phyloP scores from a whole-genome alignment of 2,888 invertebrate genomes.

The Nomada hirtipes region DNA sequence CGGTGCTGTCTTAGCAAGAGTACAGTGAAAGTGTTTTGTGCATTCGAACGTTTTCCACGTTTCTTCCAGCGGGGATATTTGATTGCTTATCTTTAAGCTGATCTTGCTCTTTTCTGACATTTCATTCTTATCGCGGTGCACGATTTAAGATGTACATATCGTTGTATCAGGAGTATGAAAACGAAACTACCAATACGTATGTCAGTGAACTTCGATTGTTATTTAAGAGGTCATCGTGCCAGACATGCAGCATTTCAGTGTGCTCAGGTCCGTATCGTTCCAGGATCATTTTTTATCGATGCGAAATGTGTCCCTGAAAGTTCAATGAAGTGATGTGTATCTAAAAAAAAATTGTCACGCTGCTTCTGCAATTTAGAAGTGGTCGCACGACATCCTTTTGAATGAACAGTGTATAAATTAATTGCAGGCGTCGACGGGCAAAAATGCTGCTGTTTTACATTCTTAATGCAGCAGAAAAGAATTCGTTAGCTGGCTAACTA shows the following conservation, averaged over 20 bases:
- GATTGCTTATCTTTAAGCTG: background rate
- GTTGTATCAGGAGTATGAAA: conserved; percentile 80
- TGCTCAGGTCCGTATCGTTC: conserved; percentile 74
- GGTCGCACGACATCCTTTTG: background rate
- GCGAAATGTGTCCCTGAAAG: background rate
- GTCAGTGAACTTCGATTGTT: conserved; percentile 78
- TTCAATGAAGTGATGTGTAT: background rate
- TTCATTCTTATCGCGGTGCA: conserved; percentile 7
- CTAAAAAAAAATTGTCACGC: background rate
- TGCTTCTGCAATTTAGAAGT: background rate
- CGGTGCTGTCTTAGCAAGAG: conserved; percentile 40
- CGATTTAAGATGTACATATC: conserved; percentile 77
- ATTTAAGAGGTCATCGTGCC: conserved; percentile 73
- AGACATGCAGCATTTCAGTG: conserved; percentile 60
- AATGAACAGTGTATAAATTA: background rate
- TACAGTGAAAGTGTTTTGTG: conserved; percentile 69
- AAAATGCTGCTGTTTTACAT: background rate
- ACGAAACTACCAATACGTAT: conserved; percentile 71
- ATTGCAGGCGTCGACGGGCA: background rate
- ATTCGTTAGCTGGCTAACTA: background rate
- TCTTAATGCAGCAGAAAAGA: background rate
- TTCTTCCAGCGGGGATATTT: conserved; percentile 4
- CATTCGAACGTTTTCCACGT: conserved; percentile 7
- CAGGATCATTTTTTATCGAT: background rate
- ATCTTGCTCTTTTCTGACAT: background rate